phyloP scores from a whole-genome alignment of 2,797 vertebrate species.

The Gobionotothen gibberifrons region DNA sequence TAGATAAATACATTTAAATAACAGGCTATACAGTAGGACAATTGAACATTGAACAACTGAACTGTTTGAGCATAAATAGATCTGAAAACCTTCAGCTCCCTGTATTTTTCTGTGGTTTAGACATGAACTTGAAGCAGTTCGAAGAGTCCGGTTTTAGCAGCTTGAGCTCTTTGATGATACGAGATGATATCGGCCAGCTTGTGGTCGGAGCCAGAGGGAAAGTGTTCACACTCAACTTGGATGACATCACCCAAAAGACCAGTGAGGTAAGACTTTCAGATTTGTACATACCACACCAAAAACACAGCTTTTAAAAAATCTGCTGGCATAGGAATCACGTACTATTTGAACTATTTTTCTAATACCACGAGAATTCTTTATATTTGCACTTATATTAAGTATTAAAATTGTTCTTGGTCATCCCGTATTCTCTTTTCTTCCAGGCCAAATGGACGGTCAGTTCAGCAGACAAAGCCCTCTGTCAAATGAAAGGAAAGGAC shows the following conservation, averaged over 20 bases:
- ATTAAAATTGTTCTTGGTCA: neutral
- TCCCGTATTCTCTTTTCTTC: neutral
- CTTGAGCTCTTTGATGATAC: constrained; percentile 50
- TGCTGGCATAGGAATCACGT: too few relatives aligned
- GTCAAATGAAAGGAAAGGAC: constrained; percentile 35
- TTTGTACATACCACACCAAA: neutral
- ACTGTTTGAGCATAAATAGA: neutral
- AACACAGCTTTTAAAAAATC: too few relatives aligned
- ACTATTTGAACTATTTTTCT: neutral
- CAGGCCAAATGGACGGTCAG: constrained; percentile 32
- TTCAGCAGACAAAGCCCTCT: constrained; percentile 23
- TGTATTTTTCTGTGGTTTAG: constrained; percentile 10
- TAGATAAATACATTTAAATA: neutral
- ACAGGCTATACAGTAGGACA: too few relatives aligned
- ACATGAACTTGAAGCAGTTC: constrained; percentile 43
- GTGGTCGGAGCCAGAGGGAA: constrained; percentile 43
- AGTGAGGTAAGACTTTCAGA: constrained; percentile 7
- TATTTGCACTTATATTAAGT: neutral
- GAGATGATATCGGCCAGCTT: constrained; percentile 39
- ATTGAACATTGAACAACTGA: neutral
- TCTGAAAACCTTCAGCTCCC: neutral
- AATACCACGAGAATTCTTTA: neutral
- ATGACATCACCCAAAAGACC: constrained; percentile 38
- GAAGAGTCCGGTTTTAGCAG: constrained; percentile 19
- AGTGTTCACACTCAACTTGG: constrained; percentile 39